Conservation (phyloP, 1,140 invertebrate genomes). For the Heliconius hermathena region DNA sequence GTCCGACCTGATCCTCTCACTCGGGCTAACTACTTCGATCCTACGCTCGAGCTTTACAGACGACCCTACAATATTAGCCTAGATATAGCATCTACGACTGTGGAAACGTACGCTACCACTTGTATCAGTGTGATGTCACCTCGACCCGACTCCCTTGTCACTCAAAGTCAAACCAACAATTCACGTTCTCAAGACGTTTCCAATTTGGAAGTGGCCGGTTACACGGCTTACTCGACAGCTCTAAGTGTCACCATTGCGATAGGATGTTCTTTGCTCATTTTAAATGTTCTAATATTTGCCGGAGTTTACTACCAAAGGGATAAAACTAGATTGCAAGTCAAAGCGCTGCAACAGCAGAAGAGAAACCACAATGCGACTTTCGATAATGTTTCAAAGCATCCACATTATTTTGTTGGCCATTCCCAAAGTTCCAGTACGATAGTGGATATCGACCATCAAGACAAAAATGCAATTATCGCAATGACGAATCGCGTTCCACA, state of each 20-base stretch:
- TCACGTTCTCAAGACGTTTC: constrained; percentile 84
- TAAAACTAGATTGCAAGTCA: constrained; percentile 91
- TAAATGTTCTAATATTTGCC: constrained; percentile 94
- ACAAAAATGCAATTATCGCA: constrained; percentile 86
- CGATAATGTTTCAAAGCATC: constrained; percentile 85
- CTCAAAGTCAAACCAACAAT: constrained; percentile 77
- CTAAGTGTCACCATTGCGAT: constrained; percentile 94
- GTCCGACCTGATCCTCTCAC: constrained; percentile 90
- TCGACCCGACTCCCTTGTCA: constrained; percentile 73
- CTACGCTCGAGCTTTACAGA: constrained; percentile 82
- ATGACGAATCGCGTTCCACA: constrained; percentile 81
- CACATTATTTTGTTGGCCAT: constrained; percentile 86
- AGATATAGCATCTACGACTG: constrained; percentile 82
- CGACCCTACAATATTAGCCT: constrained; percentile 82
- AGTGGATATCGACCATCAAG: constrained; percentile 90
- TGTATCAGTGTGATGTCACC: constrained; percentile 83
- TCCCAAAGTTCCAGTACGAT: constrained; percentile 88
- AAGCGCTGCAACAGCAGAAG: constrained; percentile 86
- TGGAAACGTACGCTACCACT: constrained; percentile 83
- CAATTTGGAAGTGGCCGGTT: constrained; percentile 90
- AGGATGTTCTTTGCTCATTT: constrained; percentile 91
- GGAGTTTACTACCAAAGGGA: constrained; percentile 94
- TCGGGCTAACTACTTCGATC: constrained; percentile 72
- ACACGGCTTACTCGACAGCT: constrained; percentile 91
- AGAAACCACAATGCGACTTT: constrained; percentile 88